Base-by-base conservation (phyloP, 1,140 invertebrate genomes). In the Planococcus citri region DNA sequence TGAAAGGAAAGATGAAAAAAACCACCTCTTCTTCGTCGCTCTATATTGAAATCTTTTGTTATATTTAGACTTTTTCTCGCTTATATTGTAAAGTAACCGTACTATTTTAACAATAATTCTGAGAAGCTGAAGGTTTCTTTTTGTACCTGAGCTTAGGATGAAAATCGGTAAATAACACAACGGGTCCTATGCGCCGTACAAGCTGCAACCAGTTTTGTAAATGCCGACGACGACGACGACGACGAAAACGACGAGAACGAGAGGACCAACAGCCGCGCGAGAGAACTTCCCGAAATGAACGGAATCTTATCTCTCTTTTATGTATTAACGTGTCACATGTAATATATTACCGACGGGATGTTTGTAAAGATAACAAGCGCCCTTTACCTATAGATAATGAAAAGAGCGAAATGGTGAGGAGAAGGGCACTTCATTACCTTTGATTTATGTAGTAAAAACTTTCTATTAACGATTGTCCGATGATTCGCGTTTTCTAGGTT, bases 371-470 rank as follows among this genome's bases (percentile, higher is more conserved):
- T 64, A 64, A 64, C 60, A 64, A 64, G 60, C 60, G 60, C 60
- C 60, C 60, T 25, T 27, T 64, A 25, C 60, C 25, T 27, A 24
- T 25, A 20, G n/a, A 25, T 27, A 17, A 64, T 24, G 60, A 22
- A 25, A 14, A 22, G 22, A 64, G 4, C 8, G 17, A 64, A 64
- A 64, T 4, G 71, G 82, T 69, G 71, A 73, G 73, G 17, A 74
- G 25, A 24, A 64, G 25, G 60, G 60, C 60, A 25, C 10, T 64
- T 64, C 22, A 64, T 64, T 64, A 64, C 10, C 20, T 64, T 64
- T 64, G 60, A 64, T 64, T 64, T 64, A 64, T 64, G 60, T 22
- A 64, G 22, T 25, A 25, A 10, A 25, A 25, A 64, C 21, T 64
- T 64, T 64, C 41, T 51, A 51, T 51, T 51, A 51, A 51, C 41